Percentiles rank a stretch among this genome's conserved stretches.
Conservation (phyloP, 2,113 vertebrate species). For the Puffinus mauretanicus region DNA sequence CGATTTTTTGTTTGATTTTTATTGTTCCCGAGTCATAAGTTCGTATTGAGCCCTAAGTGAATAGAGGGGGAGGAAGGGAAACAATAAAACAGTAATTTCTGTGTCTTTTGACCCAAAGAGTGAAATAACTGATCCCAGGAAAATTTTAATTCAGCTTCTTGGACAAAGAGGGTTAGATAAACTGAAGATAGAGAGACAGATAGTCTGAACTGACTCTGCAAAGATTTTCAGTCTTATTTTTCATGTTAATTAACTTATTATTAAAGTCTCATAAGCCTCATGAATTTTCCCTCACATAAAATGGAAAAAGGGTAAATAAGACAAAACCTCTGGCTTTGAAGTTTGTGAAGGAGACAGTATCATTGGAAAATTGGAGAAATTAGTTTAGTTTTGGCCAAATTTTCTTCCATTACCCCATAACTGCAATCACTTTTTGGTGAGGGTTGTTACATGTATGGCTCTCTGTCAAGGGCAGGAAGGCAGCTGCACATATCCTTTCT, state of each 20-base stretch:
- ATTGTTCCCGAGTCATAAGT: background rate
- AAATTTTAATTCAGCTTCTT: background rate
- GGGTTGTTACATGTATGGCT: background rate
- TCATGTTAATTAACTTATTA: background rate
- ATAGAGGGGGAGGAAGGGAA: background rate
- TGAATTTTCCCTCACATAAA: background rate
- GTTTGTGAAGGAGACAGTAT: background rate
- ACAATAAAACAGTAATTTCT: background rate
- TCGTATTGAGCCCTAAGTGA: background rate
- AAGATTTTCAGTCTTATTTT: background rate
- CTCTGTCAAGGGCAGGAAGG: background rate
- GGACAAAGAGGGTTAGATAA: background rate
- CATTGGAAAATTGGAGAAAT: background rate
- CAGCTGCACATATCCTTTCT: background rate
- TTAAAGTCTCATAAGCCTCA: background rate
- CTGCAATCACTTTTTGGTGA: rapidly evolving
- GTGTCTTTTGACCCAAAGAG: background rate
- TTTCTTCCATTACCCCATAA: background rate
- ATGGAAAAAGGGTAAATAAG: background rate
- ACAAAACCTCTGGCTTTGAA: background rate
- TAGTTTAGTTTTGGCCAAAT: background rate
- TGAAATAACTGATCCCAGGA: background rate
- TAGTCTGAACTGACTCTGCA: background rate
- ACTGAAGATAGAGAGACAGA: background rate
- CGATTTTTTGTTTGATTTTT: background rate